Percentiles rank a stretch among this genome's conserved stretches.
These are phyloP conservation scores for Geodia barretti DNA, from an alignment of 37 sponge, comb jelly and placozoan genomes.

Conservation along the genomic window DNA sequence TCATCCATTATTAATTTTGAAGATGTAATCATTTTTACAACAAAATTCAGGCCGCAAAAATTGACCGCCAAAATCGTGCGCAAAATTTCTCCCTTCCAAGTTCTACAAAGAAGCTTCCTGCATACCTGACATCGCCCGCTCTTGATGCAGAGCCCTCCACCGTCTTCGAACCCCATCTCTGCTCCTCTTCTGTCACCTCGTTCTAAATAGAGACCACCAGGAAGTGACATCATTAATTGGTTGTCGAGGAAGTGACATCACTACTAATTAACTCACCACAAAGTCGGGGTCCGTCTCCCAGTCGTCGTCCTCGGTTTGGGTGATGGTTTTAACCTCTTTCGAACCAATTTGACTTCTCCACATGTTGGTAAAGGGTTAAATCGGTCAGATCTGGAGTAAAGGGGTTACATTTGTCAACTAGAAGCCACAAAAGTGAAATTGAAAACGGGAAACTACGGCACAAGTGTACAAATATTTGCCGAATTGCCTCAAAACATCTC, in stretches of 20 bases:
- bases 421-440: no score
- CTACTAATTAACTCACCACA: conserved; percentile 63
- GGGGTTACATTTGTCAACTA: no score
- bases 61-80: no score
- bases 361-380: conserved; percentile 12
- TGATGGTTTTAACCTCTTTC: conserved; percentile 59
- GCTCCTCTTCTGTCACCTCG: conserved; percentile 75
- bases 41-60: no score
- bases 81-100: background rate
- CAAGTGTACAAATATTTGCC: no score
- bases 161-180: conserved; percentile 94
- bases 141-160: conserved; percentile 87
- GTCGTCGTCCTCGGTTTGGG: conserved; percentile 83
- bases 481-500: no score
- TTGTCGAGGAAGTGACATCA: background rate
- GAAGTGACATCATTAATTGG: no score
- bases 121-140: conserved; percentile 46
- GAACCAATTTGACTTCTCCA: conserved; percentile 62
- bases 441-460: no score
- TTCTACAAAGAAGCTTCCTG: background rate
- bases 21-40: no score
- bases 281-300: conserved; percentile 99
- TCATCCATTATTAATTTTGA: no score
- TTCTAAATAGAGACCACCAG: no score
- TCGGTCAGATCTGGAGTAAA: no score